phyloP scores from a whole-genome alignment of 2,888 invertebrate genomes.

The Drosophila suboccidentalis region DNA sequence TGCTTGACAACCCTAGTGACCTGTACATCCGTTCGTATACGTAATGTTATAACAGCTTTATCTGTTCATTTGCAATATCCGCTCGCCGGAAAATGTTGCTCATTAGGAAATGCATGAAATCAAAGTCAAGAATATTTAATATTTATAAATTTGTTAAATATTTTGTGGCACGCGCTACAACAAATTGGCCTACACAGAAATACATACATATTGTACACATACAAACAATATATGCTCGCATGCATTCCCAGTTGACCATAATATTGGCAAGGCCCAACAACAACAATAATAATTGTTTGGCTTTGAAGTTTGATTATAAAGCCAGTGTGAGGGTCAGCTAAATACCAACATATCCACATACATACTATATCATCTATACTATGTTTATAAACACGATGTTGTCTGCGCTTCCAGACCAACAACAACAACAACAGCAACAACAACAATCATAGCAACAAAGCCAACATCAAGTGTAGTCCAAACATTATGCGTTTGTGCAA shows the following conservation, averaged over 20 bases:
- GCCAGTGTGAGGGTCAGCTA: slow-evolving; percentile 66
- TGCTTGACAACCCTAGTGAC: slow-evolving; percentile 20
- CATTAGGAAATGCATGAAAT: slow-evolving; percentile 35
- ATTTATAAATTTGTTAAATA: slow-evolving; percentile 34
- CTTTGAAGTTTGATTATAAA: slow-evolving; percentile 78
- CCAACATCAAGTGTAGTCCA: slow-evolving; percentile 66
- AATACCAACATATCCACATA: slow-evolving; percentile 10
- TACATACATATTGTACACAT: neutral
- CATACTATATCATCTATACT: slow-evolving; percentile 5
- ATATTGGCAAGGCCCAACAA: slow-evolving; percentile 49
- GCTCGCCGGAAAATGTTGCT: slow-evolving; percentile 36
- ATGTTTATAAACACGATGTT: slow-evolving; percentile 26
- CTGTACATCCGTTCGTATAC: slow-evolving; percentile 19
- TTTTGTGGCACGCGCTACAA: slow-evolving; percentile 22
- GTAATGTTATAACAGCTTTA: slow-evolving; percentile 34
- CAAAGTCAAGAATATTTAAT: slow-evolving; percentile 31
- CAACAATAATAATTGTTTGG: slow-evolving; percentile 57
- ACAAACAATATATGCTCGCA: neutral
- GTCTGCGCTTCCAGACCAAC: slow-evolving; percentile 38
- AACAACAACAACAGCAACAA: slow-evolving; percentile 16
- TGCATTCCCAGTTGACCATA: slow-evolving; percentile 36
- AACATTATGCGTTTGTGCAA: slow-evolving; percentile 71
- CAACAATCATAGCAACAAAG: slow-evolving; percentile 24
- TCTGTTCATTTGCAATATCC: slow-evolving; percentile 43
- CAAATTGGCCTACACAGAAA: neutral